phyloP scores from a whole-genome alignment of 2,797 vertebrate genomes.

The Clarias laeviceps region DNA sequence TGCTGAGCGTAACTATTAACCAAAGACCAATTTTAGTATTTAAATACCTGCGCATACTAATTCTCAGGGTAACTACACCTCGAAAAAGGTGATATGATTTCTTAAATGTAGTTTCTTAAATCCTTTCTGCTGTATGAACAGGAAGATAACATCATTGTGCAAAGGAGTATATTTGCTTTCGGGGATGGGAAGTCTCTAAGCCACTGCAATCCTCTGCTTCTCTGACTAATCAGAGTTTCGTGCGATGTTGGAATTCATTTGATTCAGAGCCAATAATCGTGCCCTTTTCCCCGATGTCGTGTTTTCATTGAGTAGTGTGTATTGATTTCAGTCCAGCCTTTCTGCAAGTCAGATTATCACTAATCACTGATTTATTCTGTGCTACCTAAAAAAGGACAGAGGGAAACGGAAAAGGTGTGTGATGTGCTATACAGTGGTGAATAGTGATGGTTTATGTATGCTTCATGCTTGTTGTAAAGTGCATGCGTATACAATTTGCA shows the following conservation, averaged over 20 bases:
- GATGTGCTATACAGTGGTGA: not conserved
- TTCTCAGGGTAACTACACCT: not conserved
- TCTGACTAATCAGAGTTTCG: conserved; percentile 23
- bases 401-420: not conserved
- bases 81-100: not conserved
- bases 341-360: conserved; percentile 58
- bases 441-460: not conserved
- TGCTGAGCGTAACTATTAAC: not conserved
- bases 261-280: conserved; percentile 39
- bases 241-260: conserved; percentile 29
- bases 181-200: conserved; percentile 2
- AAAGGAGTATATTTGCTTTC: conserved; percentile 5
- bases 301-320: conserved; percentile 52
- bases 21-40: not conserved
- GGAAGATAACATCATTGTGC: not conserved
- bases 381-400: conserved; percentile 13
- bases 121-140: not conserved
- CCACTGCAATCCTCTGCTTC: conserved; percentile 12
- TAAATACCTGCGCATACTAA: not conserved
- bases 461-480: not conserved
- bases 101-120: not conserved
- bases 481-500: not conserved
- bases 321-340: conserved; percentile 53
- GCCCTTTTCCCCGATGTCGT: conserved; percentile 40
- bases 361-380: conserved; percentile 59